Base-by-base conservation (phyloP, 2,888 invertebrate genomes). In the Acleris literana region DNA sequence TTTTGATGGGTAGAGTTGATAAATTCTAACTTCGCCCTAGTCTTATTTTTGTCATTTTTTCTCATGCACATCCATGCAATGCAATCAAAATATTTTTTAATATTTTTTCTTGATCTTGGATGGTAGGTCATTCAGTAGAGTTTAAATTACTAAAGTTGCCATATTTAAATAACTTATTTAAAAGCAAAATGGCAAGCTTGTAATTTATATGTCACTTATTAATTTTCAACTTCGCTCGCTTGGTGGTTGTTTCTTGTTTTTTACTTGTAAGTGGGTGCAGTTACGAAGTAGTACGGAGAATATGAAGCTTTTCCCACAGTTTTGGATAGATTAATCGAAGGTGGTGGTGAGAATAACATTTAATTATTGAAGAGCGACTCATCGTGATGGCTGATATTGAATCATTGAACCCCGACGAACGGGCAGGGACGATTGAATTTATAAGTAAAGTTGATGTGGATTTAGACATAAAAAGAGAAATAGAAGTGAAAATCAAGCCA, bases 401-500 rank as follows among this genome's bases (percentile, higher is more conserved):
- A 78, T 80, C 82, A 79, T 80, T 84, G 82, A 85, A 85, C 80
- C 76, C 82, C 61, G 74, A 74, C 73, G 75, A 72, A 73, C 78
- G 75, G 75, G 74, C 74, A 69, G 81, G 76, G 65, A 76, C 79
- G 62, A 73, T 70, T 69, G 79, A 81, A 62, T 70, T 70, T 69
- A 64, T 69, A 52, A 29, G 64, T 53, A 77, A 81, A 68, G 74
- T 77, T 68, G 77, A 78, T 70, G 71, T 77, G 39, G 66, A 66
- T 66, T 69, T 74, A 7, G 69, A 70, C 53, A 83, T 86, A 68
- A 87, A 86, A 74, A 76, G 76, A 49, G 87, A 88, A 73, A 69
- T 75, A 51, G 85, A 83, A 1, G 75, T 86, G 68, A 72, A 69
- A 53, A 85, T 89, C 63, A 90, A 90, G 74, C 80, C 77, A 43